Percentiles rank a stretch among this genome's conserved stretches.
phyloP scores from a whole-genome alignment of 2,797 vertebrate genomes.

The Coreius guichenoti region DNA sequence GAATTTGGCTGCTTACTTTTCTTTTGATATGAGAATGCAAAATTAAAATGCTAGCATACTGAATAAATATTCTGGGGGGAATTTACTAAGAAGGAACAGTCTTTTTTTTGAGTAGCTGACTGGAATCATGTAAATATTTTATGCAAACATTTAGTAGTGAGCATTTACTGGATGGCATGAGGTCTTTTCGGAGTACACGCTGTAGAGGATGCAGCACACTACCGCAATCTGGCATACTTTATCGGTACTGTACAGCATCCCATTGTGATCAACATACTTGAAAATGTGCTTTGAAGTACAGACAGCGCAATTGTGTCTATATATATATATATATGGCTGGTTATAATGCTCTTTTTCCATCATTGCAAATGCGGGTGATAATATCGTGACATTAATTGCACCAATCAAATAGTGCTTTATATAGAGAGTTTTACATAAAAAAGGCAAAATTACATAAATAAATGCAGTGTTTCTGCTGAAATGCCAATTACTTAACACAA shows the following conservation, averaged over 20 bases:
- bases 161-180: not conserved
- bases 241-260: not conserved
- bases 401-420: not conserved
- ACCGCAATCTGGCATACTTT: not conserved
- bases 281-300: not conserved
- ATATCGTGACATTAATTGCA: not conserved
- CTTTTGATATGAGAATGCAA: slow-evolving; percentile 3
- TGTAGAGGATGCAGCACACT: too few relatives aligned
- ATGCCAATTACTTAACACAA: not conserved
- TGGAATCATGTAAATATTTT: slow-evolving; percentile 18
- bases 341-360: not conserved
- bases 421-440: not conserved
- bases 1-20: not conserved
- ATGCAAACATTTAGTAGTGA: not conserved
- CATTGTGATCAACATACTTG: not conserved
- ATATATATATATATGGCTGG: not conserved
- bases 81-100: not conserved
- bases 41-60: not conserved
- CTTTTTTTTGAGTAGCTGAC: not conserved
- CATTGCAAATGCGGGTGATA: not conserved
- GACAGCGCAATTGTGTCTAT: not conserved
- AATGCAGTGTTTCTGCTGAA: not conserved
- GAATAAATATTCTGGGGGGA: not conserved
- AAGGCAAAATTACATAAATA: not conserved
- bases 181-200: not conserved